Evolutionary conservation across 2,888 invertebrate species (phyloP), one percentile per base, ranked within the genome.

Genomic region (Scaptomyza reducta): DNA sequence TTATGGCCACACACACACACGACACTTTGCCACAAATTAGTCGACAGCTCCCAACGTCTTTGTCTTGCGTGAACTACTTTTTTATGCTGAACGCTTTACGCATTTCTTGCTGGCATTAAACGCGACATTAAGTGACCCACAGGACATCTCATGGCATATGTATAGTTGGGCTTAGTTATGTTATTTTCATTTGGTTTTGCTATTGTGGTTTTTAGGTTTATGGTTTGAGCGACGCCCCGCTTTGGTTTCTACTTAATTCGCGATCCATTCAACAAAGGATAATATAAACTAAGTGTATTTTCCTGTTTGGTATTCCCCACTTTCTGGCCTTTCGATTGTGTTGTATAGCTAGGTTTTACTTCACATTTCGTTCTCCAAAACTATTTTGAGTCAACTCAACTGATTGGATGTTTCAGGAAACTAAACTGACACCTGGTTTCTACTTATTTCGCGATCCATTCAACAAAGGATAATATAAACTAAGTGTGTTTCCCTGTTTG

Each of bases 1-100:
- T 85, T 85, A 85, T 86, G 69, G 49, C 70, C 70, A 68, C 68
- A 49, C 47, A 16, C 65, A 49, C 67, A 67, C 65, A 18, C 33
- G 86, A 80, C 88, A 87, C 86, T 78, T 79, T 72, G 77, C 74
- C 81, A 63, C 78, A 85, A 87, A 84, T 84, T 84, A 84, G 84
- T 69, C 66, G 60, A n/a, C 49, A 22, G 22, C 22, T 22, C 22
- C 22, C 22, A 22, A 4, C 1, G 22, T 5, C 5, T 49, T 68
- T 56, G 49, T 33, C 62, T 46, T 49, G 41, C 44, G 38, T 57
- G 25, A 49, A 57, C 67, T 56, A 66, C 63, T 83, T 85, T 85
- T 87, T 85, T 87, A 79, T 79, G 78, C 72, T 78, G 70, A 83
- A 87, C 79, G 85, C 83, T 84, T 87, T 77, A 76, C 74, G 77